Evolutionary conservation across 2,113 vertebrate species (phyloP).

Genomic region (Orthochromis indermauri): DNA sequence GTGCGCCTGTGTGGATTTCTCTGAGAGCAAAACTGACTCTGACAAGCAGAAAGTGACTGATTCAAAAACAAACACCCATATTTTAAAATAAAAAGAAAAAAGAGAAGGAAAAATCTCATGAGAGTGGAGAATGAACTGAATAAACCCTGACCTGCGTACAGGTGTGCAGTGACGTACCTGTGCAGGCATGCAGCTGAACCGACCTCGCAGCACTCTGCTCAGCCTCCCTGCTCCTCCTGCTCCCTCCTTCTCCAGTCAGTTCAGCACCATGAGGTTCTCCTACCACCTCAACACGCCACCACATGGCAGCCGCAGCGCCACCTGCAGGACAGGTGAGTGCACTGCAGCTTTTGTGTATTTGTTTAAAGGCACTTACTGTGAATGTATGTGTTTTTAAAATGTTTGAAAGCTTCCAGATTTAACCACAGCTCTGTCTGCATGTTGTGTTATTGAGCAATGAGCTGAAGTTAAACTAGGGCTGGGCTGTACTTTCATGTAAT

Average conservation of each 20-base stretch:
- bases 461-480: not conserved
- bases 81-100: accelerated
- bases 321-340: conserved; percentile 59
- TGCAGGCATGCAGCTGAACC: conserved; percentile 63
- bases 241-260: conserved; percentile 65
- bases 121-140: not conserved
- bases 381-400: not conserved
- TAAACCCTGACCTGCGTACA: not conserved
- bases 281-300: conserved; percentile 59
- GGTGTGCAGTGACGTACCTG: not conserved
- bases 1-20: not conserved
- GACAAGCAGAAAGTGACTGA: not conserved
- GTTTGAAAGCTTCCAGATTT: not conserved
- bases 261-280: conserved; percentile 70
- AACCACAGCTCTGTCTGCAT: not conserved
- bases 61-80: accelerated
- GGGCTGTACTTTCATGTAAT: not conserved
- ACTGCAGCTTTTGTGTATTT: not conserved
- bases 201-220: conserved; percentile 43
- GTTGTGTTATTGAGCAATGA: not conserved
- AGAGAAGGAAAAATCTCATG: not conserved
- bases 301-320: conserved; percentile 10
- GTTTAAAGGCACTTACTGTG: not conserved
- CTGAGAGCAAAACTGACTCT: not conserved
- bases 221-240: conserved; percentile 15